These are phyloP conservation scores for Amblyraja radiata DNA, from an alignment of 2,797 vertebrate genomes.

Conservation along the genomic window DNA sequence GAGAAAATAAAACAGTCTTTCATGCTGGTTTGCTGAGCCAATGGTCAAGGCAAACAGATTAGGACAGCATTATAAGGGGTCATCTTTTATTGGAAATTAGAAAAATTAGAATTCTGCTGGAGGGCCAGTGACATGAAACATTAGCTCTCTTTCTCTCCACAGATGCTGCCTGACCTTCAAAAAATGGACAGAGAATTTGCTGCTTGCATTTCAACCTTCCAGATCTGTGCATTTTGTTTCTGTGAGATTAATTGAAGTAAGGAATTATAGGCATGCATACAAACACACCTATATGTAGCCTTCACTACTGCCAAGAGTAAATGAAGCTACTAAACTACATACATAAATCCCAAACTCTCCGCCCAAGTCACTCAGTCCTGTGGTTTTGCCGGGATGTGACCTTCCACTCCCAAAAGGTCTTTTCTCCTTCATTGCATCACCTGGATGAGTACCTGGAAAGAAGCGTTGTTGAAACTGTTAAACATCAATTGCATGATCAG, in stretches of 20 bases:
- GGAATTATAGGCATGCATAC: not conserved
- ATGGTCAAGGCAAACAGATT: too few relatives aligned
- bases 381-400: not conserved
- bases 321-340: not conserved
- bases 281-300: not conserved
- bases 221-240: too few relatives aligned
- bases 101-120: too few relatives aligned
- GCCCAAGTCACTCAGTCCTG: not conserved
- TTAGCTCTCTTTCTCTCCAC: too few relatives aligned
- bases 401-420: not conserved
- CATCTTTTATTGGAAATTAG: too few relatives aligned
- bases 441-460: not conserved
- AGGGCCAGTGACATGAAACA: too few relatives aligned
- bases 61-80: too few relatives aligned
- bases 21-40: too few relatives aligned
- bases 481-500: not conserved
- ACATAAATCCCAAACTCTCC: not conserved
- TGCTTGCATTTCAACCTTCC: too few relatives aligned
- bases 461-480: not conserved
- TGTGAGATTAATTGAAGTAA: not conserved
- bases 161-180: too few relatives aligned
- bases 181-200: too few relatives aligned
- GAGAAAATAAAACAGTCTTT: not conserved
- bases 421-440: not conserved
- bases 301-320: not conserved